phyloP scores from a whole-genome alignment of 1,140 invertebrate genomes.

The Drosophila kepulauana region DNA sequence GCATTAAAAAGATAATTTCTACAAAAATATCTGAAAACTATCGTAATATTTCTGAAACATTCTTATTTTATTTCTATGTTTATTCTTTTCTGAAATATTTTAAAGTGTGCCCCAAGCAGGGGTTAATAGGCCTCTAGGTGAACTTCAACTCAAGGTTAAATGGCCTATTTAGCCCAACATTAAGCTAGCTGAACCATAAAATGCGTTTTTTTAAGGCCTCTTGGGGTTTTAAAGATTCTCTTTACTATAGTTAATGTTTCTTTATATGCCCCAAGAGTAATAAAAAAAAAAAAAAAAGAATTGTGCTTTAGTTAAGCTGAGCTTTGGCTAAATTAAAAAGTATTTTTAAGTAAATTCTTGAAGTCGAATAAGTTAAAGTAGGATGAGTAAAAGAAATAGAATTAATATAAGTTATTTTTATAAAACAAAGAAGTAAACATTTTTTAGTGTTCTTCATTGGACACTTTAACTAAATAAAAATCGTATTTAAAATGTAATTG shows the following conservation, averaged over 20 bases:
- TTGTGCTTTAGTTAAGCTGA: too few species aligned
- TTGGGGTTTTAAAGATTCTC: not conserved
- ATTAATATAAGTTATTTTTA: too few species aligned
- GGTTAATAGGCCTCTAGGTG: conserved; percentile 21
- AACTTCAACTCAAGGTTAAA: conserved; percentile 17
- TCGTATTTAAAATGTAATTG: too few species aligned
- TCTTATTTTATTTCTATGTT: not conserved
- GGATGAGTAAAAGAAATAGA: too few species aligned
- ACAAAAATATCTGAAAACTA: too few species aligned
- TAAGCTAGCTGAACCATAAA: conserved; percentile 5
- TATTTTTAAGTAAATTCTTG: not conserved
- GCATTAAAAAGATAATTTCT: too few species aligned
- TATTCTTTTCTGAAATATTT: not conserved
- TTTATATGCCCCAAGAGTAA: not conserved
- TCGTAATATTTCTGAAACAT: not conserved
- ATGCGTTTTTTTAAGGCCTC: not conserved
- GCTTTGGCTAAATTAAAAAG: not conserved
- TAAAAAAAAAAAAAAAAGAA: not conserved
- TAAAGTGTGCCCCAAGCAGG: not conserved
- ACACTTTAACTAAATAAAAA: too few species aligned
- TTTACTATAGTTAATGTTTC: not conserved
- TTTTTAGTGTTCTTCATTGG: too few species aligned
- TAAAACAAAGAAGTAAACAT: too few species aligned
- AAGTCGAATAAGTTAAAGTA: not conserved
- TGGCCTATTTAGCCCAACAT: conserved; percentile 8